Evolutionary conservation across 1,140 invertebrate species (phyloP), one percentile per base, ranked within the genome.

Genomic region (Cyclina sinensis): DNA sequence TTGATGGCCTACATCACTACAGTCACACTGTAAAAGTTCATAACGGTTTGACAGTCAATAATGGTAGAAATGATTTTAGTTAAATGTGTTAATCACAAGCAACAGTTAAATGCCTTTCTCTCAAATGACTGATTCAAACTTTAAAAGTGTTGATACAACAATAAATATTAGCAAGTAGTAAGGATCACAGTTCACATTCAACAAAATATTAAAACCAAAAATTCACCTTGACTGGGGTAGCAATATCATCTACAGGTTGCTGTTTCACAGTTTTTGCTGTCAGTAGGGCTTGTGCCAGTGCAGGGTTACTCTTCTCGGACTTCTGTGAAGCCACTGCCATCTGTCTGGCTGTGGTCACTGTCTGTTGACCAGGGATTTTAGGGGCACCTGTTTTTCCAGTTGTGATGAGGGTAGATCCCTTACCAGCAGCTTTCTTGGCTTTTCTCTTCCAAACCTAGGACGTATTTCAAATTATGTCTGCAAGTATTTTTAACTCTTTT

Each of bases 381-480:
- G 68, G 21, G 0, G 70, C 48, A 39, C 2, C 32, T 9, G 78
- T 70, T 88, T 96, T 95, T 35, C 96, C 95, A 90, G 96, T 97
- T 57, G 92, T 95, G 59, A 96, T 95, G 18, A 95, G 88, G 18
- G 91, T 93, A 21, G 93, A 93, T 86, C 96, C 95, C 95, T 97
- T 96, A 81, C 92, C 96, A 91, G 97, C 97, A 92, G 97, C 92
- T 82, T 96, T 96, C 94, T 97, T 97, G 0, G 97, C 97, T 91
- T 97, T 97, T 48, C 97, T 96, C 92, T 97, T 97, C 97, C 97
- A 98, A 89, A 97, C 96, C 96, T 98, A 96, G 91, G 92, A 87
- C 35, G 7, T 2, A 27, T 43, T 91, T 91, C 95, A 95, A 93
- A 95, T 91, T 92, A 95, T 95, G 85, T 95, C 94, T 92, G 95